Conservation (phyloP, 2,888 invertebrate genomes). For the Hyppa rectilinea region DNA sequence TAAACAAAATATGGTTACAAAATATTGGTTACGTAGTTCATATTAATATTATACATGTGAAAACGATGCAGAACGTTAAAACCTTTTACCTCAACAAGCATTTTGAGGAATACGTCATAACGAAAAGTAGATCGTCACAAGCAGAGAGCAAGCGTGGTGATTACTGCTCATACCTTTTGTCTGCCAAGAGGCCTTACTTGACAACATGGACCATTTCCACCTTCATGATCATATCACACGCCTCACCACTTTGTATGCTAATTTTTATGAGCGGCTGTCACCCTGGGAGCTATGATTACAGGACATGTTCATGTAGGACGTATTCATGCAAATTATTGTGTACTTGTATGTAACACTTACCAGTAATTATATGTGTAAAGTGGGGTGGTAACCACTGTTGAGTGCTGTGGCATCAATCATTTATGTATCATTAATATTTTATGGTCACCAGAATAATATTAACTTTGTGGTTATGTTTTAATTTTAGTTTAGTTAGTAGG, state of each 20-base stretch:
- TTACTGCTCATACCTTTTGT: too few species aligned
- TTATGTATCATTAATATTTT: not conserved
- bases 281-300: conserved; percentile 34
- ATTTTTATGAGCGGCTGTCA: conserved; percentile 45
- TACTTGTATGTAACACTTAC: conserved; percentile 3
- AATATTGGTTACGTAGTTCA: too few species aligned
- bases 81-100: too few species aligned
- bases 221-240: conserved; percentile 4
- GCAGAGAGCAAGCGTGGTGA: not conserved
- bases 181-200: not conserved
- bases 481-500: too few species aligned
- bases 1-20: too few species aligned
- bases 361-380: conserved; percentile 10
- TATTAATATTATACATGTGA: too few species aligned
- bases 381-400: conserved; percentile 9
- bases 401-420: not conserved
- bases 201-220: not conserved
- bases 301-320: conserved; percentile 34
- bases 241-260: conserved; percentile 50
- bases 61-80: too few species aligned
- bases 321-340: conserved; percentile 56
- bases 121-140: not conserved
- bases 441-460: not conserved
- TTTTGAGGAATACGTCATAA: not conserved
- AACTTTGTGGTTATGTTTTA: not conserved